Evolutionary conservation across 2,888 invertebrate species (phyloP).

Genomic region (Andrena bucephala): DNA sequence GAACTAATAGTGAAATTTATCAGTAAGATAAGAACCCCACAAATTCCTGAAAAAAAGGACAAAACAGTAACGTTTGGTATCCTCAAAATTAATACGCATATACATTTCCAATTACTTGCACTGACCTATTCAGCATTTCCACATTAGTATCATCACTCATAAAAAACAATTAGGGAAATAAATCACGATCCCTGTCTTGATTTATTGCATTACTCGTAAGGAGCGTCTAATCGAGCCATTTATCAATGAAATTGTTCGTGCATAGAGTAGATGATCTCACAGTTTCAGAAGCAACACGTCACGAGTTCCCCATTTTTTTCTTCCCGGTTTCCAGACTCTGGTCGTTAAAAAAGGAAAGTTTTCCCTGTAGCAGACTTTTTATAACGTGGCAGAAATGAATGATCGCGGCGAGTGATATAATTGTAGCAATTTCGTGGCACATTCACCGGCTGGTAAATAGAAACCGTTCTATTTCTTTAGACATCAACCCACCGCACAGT

Average conservation of each 20-base stretch:
- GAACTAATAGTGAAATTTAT: too few relatives aligned
- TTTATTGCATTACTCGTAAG: neutral
- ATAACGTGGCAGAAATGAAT: conserved; percentile 15
- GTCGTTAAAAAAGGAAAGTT: conserved; percentile 53
- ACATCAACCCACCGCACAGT: conserved; percentile 19
- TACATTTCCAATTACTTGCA: too few relatives aligned
- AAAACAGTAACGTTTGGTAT: too few relatives aligned
- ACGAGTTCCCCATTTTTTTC: conserved; percentile 10
- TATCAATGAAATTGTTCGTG: neutral
- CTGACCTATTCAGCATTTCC: too few relatives aligned
- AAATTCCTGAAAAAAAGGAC: too few relatives aligned
- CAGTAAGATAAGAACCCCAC: too few relatives aligned
- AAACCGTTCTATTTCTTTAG: conserved; percentile 14
- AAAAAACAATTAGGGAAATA: too few relatives aligned
- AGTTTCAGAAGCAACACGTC: conserved; percentile 7
- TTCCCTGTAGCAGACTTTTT: conserved; percentile 21
- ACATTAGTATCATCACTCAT: too few relatives aligned
- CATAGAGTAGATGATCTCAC: neutral
- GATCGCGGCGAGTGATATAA: conserved; percentile 42
- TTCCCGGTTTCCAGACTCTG: neutral
- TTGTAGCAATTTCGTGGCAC: conserved; percentile 42
- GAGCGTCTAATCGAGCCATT: too few relatives aligned
- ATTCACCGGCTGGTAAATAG: conserved; percentile 31
- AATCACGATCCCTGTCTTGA: neutral
- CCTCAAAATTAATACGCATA: too few relatives aligned